Conservation (phyloP, 2,888 invertebrate species). For the Morpho helenor region DNA sequence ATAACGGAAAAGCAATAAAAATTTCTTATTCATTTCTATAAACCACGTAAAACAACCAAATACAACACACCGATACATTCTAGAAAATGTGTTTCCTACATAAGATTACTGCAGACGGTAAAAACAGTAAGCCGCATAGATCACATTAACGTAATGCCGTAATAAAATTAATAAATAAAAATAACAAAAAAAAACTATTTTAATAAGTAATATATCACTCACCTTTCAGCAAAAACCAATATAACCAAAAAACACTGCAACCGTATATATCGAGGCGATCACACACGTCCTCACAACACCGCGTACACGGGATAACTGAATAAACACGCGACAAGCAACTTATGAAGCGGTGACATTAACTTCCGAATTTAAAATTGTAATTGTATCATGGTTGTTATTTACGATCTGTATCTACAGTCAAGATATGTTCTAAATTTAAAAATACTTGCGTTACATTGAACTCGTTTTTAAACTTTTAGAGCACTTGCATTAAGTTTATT, state of each 20-base stretch:
- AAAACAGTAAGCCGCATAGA: too few relatives aligned
- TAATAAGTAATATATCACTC: neutral
- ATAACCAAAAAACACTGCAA: neutral
- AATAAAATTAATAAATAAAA: too few relatives aligned
- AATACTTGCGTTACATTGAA: conserved; percentile 5
- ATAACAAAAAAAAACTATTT: too few relatives aligned
- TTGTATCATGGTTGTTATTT: conserved; percentile 1
- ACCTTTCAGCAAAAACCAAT: neutral
- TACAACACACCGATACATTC: too few relatives aligned
- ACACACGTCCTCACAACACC: neutral
- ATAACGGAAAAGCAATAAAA: too few relatives aligned
- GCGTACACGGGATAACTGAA: neutral
- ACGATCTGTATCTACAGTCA: neutral
- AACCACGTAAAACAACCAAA: too few relatives aligned
- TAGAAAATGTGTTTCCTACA: too few relatives aligned
- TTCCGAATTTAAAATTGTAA: conserved; percentile 22
- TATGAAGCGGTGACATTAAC: conserved; percentile 3
- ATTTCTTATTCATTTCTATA: too few relatives aligned
- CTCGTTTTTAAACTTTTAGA: neutral
- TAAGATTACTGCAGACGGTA: too few relatives aligned
- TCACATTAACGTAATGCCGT: too few relatives aligned
- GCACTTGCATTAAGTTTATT: neutral
- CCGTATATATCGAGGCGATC: neutral
- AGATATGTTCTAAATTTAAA: conserved; percentile 14
- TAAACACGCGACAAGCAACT: neutral